A percentile compares a stretch with the other conserved stretches of the same genome.
These are phyloP conservation scores for Metellina segmentata DNA, from an alignment of 2,888 invertebrate species.

Conservation along the genomic window DNA sequence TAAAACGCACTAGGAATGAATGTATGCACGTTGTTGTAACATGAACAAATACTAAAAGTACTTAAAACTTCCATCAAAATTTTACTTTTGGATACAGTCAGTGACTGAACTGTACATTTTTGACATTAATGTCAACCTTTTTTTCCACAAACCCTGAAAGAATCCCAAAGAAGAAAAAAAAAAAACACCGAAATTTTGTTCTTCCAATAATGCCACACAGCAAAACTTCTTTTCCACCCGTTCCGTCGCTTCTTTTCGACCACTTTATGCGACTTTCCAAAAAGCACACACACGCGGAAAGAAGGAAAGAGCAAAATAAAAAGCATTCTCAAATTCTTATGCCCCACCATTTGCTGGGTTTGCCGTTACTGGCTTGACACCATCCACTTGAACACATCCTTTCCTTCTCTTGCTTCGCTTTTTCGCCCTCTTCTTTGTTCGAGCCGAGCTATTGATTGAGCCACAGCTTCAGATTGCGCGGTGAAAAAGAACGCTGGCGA, in stretches of 20 bases:
- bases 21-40: too few relatives aligned
- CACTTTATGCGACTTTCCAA: conserved; percentile 63
- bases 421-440: conserved; percentile 45
- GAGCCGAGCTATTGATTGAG: conserved; percentile 70
- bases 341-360: conserved; percentile 71
- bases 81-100: too few relatives aligned
- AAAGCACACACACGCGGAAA: conserved; percentile 32
- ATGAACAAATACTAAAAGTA: too few relatives aligned
- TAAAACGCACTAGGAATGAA: too few relatives aligned
- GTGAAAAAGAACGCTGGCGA: conserved; percentile 28
- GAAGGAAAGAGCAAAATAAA: conserved; percentile 14
- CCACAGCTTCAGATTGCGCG: conserved; percentile 68
- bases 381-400: conserved; percentile 69
- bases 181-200: background rate
- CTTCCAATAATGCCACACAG: conserved; percentile 28
- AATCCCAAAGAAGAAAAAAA: background rate
- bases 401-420: conserved; percentile 24
- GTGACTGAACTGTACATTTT: background rate
- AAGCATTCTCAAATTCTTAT: conserved; percentile 60
- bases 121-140: background rate
- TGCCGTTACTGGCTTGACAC: conserved; percentile 72
- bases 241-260: conserved; percentile 31
- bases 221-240: conserved; percentile 11
- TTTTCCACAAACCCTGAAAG: background rate
- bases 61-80: too few relatives aligned